Percentiles rank a stretch among this genome's conserved stretches.
Evolutionary conservation across 2,113 vertebrate species (phyloP).

Genomic region (Benthochromis sp.): DNA sequence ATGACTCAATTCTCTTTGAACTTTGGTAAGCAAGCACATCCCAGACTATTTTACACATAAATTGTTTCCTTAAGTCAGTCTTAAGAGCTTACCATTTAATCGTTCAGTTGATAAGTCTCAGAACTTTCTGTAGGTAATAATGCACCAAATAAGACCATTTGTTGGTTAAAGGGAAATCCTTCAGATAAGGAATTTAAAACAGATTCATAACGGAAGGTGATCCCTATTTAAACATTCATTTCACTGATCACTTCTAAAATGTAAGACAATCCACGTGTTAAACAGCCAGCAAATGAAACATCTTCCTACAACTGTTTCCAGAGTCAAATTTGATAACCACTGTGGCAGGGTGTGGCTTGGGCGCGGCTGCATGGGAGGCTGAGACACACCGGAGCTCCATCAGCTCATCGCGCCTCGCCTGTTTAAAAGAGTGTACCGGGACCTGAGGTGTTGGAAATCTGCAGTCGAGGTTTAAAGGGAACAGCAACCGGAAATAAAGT

Average conservation of each 20-base stretch:
- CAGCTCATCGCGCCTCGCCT: background rate
- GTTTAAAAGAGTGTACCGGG: background rate
- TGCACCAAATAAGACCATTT: background rate
- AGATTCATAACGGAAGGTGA: background rate
- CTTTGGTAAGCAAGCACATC: background rate
- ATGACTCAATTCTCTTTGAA: background rate
- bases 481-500: background rate
- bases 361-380: background rate
- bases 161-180: background rate
- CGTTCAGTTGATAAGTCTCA: background rate
- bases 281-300: background rate
- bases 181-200: background rate
- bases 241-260: background rate
- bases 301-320: conserved; percentile 38
- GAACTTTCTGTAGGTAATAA: too few relatives aligned
- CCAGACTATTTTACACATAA: background rate
- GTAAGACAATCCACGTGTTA: background rate
- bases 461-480: fast-evolving
- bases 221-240: background rate
- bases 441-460: background rate
- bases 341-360: background rate
- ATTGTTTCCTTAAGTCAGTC: background rate
- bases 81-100: background rate
- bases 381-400: background rate
- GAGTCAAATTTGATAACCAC: conserved; percentile 13